Percentiles rank a stretch among this genome's conserved stretches.
Evolutionary conservation across 2,888 invertebrate species (phyloP).

Genomic region (Urechis unicinctus): DNA sequence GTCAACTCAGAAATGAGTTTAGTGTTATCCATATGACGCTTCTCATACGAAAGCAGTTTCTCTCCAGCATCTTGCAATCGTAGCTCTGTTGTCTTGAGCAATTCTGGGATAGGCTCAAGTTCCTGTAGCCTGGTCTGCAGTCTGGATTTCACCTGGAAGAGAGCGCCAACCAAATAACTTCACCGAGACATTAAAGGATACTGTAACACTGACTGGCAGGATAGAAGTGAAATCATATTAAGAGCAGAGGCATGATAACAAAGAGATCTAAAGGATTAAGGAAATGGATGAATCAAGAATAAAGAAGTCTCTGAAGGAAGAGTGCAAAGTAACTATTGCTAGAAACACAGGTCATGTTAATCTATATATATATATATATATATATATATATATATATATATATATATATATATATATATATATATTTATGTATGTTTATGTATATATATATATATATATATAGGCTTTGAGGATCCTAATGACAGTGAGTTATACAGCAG

Average conservation of each 20-base stretch:
- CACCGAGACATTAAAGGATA: too few species aligned
- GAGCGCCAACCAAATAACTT: not conserved
- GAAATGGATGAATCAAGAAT: too few species aligned
- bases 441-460: too few species aligned
- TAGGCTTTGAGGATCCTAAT: too few species aligned
- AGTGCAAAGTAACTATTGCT: not conserved
- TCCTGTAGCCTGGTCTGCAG: slow-evolving; percentile 42
- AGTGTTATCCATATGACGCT: slow-evolving; percentile 37
- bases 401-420: not conserved
- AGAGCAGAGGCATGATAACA: not conserved
- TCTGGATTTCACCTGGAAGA: slow-evolving; percentile 18
- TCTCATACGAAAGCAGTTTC: slow-evolving; percentile 30
- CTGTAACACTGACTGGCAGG: too few species aligned
- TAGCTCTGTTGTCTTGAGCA: slow-evolving; percentile 42
- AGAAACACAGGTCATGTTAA: not conserved
- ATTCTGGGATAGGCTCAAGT: slow-evolving; percentile 46
- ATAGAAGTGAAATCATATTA: too few species aligned
- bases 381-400: not conserved
- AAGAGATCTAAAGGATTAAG: too few species aligned
- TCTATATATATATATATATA: not conserved
- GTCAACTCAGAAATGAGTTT: slow-evolving; percentile 38
- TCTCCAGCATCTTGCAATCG: slow-evolving; percentile 40
- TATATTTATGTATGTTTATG: not conserved
- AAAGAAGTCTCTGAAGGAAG: too few species aligned
- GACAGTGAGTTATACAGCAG: too few species aligned